Evolutionary conservation across 2,797 vertebrate genomes (phyloP).

Genomic region (Fistularia commersonii): DNA sequence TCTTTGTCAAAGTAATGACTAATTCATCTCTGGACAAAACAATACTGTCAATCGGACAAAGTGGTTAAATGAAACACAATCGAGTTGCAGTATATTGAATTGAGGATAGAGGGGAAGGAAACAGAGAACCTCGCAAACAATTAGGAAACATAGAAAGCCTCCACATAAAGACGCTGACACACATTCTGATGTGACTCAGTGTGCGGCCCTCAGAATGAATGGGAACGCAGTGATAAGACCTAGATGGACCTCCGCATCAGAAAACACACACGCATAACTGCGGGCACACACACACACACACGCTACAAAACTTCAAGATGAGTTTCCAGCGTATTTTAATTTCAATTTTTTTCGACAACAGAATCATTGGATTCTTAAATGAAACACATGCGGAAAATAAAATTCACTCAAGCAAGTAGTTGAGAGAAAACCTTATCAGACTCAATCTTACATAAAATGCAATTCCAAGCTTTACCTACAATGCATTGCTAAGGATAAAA

Average conservation of each 20-base stretch:
- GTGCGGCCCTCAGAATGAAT: slow-evolving; percentile 43
- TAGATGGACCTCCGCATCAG: slow-evolving; percentile 10
- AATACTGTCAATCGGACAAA: slow-evolving; percentile 19
- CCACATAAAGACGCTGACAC: slow-evolving; percentile 22
- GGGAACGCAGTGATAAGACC: slow-evolving; percentile 24
- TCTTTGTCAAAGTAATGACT: neutral
- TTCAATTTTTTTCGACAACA: too few relatives aligned
- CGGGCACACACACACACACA: slow-evolving; percentile 4
- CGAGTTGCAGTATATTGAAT: slow-evolving; percentile 9
- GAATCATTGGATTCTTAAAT: too few relatives aligned
- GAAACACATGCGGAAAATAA: too few relatives aligned
- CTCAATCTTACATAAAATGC: too few relatives aligned
- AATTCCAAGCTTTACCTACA: too few relatives aligned
- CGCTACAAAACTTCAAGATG: slow-evolving; percentile 2
- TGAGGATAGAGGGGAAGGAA: slow-evolving; percentile 1
- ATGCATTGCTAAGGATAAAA: too few relatives aligned
- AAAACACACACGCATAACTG: neutral
- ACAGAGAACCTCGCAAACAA: slow-evolving; percentile 4
- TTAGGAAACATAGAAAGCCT: slow-evolving; percentile 11
- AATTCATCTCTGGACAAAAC: neutral
- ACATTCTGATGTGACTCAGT: slow-evolving; percentile 57
- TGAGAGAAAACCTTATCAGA: too few relatives aligned
- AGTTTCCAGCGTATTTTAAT: too few relatives aligned
- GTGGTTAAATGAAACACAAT: slow-evolving; percentile 32
- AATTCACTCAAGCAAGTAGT: too few relatives aligned